Conservation (phyloP, 2,888 invertebrate species). For the Nemoura dubitans region DNA sequence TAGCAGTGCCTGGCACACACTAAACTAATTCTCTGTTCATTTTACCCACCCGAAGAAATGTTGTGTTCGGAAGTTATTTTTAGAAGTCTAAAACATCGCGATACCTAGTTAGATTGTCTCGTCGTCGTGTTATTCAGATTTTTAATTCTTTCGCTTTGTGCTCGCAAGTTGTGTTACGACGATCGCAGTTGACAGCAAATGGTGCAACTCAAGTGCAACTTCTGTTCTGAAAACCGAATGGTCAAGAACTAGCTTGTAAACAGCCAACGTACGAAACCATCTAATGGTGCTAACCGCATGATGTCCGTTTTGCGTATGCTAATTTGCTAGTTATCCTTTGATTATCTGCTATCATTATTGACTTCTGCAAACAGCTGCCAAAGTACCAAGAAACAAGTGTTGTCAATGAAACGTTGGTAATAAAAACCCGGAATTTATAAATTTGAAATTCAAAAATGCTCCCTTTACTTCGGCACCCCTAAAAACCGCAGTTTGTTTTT, state of each 20-base stretch:
- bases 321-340: neutral
- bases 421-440: too few relatives aligned
- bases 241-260: too few relatives aligned
- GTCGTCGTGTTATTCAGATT: neutral
- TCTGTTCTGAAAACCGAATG: neutral
- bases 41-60: constrained; percentile 24
- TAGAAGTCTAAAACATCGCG: constrained; percentile 10
- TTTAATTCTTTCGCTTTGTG: neutral
- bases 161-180: neutral
- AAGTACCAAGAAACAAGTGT: too few relatives aligned
- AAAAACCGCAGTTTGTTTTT: neutral
- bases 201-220: neutral
- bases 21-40: constrained; percentile 23
- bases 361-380: neutral
- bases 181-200: neutral
- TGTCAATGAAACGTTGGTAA: neutral
- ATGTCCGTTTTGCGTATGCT: neutral
- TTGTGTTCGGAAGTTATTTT: constrained; percentile 27
- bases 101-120: constrained; percentile 17
- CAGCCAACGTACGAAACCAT: neutral
- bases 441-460: too few relatives aligned
- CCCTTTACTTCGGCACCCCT: too few relatives aligned
- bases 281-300: neutral
- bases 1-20: constrained; percentile 39
- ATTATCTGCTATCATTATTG: neutral